Evolutionary conservation across 2,113 vertebrate genomes (phyloP), one percentile per base, ranked within the genome.

Genomic region (Phyllostomus hastatus): DNA sequence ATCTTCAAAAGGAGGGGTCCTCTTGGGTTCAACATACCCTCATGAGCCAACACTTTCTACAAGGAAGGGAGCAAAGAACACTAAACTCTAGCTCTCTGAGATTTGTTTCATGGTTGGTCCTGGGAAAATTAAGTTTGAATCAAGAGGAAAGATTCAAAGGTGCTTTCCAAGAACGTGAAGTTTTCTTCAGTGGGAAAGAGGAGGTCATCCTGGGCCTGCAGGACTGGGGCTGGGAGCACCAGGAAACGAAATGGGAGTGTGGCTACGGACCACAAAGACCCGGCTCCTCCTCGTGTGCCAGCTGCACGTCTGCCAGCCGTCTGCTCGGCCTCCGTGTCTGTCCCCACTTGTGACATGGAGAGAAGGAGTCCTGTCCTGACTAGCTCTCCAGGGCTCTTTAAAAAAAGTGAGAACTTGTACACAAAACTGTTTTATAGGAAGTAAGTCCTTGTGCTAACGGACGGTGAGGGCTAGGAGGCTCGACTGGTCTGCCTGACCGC

Each of bases 71-170:
- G 31, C 24, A 19, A 38, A 35, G 35, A 61, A 16, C 2, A 1
- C 9, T 35, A 31, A 61, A n/a, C 54, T 41, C 61, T 33, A 79
- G 66, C 35, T 24, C 8, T 10, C 26, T 6, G 31, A 50, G 52
- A 50, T 59, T 10, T 76, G 67, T 17, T 50, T 88, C 59, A 35
- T 22, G 57, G 50, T 52, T n/a, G 52, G 87, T 57, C 66, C 59
- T 20, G 24, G n/a, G 61, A 79, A 81, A 54, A 35, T 14, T 31
- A 28, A 43, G 20, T 64, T 64, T 15, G 84, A 92, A 70, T 66
- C 38, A 82, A 82, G 14, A 38, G 5, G 35, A 95, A 76, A 64
- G 66, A 64, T n/a, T 88, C 46, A 52, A 90, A 83, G 66, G 48
- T 4, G 52, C 12, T 66, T 46, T 54, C 46, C 33, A 73, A 46